phyloP scores from a whole-genome alignment of 2,797 vertebrate species.

The Sebastolobus alascanus region DNA sequence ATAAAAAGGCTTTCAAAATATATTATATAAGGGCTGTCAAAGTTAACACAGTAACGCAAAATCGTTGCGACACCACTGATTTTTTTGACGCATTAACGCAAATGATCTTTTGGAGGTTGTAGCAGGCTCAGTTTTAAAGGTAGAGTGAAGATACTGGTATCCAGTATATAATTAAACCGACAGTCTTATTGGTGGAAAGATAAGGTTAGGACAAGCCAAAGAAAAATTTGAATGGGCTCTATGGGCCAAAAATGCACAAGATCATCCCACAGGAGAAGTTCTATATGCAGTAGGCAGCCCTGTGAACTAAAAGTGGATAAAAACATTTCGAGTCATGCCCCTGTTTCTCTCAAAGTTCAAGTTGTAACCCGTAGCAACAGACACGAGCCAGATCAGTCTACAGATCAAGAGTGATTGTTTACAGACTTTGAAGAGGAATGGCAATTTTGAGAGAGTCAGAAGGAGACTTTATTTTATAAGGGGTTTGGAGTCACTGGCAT shows the following conservation, averaged over 20 bases:
- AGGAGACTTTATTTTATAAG: not conserved
- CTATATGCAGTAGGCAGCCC: not conserved
- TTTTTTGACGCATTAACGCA: too few species aligned
- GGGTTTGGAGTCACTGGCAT: not conserved
- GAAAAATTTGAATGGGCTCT: not conserved
- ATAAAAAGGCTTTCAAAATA: not conserved
- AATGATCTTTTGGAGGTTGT: too few species aligned
- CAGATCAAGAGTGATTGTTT: not conserved
- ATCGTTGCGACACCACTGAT: too few species aligned
- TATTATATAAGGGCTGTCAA: not conserved
- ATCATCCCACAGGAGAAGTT: slow-evolving; percentile 7
- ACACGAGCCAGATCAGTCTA: not conserved
- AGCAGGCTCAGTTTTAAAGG: too few species aligned
- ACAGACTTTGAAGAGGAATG: not conserved
- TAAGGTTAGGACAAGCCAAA: not conserved
- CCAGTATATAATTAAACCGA: not conserved
- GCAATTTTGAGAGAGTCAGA: not conserved
- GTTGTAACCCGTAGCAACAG: slow-evolving; percentile 29
- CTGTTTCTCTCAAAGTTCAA: not conserved
- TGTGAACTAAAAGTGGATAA: slow-evolving; percentile 23
- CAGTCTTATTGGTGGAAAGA: rapidly evolving
- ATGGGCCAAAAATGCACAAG: not conserved
- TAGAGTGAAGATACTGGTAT: too few species aligned
- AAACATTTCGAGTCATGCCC: slow-evolving; percentile 21
- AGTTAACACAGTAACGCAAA: too few species aligned